Percentiles rank a stretch among this genome's conserved stretches.
These are phyloP conservation scores for Brachionichthys hirsutus DNA, from an alignment of 2,113 vertebrate species.

Conservation along the genomic window DNA sequence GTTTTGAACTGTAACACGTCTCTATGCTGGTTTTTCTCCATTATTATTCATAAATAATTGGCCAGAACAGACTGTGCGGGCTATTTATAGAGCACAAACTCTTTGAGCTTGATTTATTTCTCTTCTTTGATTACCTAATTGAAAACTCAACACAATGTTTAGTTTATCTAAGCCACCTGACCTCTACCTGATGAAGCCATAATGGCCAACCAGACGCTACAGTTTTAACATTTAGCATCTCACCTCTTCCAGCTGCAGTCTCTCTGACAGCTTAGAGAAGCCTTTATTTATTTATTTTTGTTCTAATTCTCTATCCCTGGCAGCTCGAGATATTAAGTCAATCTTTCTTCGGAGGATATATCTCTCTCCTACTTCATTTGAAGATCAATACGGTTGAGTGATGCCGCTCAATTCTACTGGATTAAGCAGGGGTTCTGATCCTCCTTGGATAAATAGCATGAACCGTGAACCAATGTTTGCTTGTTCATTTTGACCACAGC, in stretches of 20 bases:
- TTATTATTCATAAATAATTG: slow-evolving; percentile 76
- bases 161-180: slow-evolving; percentile 23
- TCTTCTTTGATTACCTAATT: slow-evolving; percentile 11
- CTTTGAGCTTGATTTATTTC: slow-evolving; percentile 21
- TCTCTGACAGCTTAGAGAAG: slow-evolving; percentile 7
- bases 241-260: slow-evolving; percentile 12
- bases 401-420: slow-evolving; percentile 38
- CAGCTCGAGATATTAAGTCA: slow-evolving; percentile 46
- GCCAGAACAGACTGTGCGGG: slow-evolving; percentile 50
- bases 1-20: slow-evolving; percentile 71
- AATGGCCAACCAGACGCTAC: slow-evolving; percentile 5
- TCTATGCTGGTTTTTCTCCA: slow-evolving; percentile 62
- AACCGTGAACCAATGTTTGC: slow-evolving; percentile 18
- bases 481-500: slow-evolving; percentile 27
- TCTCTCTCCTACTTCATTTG: slow-evolving; percentile 37
- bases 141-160: slow-evolving; percentile 19
- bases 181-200: slow-evolving; percentile 8
- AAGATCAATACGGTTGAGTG: slow-evolving; percentile 59
- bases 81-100: slow-evolving; percentile 66
- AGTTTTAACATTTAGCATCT: background rate
- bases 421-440: slow-evolving; percentile 40
- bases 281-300: slow-evolving; percentile 16
- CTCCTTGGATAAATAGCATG: slow-evolving; percentile 33
- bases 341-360: slow-evolving; percentile 41
- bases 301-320: slow-evolving; percentile 35